A percentile compares a stretch with the other conserved stretches of the same genome.
These are phyloP conservation scores for Parus major DNA, from an alignment of 2,113 vertebrate species.

Conservation along the genomic window DNA sequence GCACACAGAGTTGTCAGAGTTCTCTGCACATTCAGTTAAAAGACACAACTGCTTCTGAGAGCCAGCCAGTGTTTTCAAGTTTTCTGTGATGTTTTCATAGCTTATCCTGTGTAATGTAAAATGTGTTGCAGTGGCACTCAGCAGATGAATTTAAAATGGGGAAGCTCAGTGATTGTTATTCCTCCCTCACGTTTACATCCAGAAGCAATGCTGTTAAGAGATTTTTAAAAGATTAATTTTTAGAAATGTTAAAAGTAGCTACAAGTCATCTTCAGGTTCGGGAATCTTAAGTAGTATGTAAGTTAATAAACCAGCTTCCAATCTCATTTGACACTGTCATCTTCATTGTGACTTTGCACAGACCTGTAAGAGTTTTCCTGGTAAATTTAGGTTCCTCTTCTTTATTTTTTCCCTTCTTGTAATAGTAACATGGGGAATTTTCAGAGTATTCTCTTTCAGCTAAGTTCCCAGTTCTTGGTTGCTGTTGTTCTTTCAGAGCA, in stretches of 20 bases:
- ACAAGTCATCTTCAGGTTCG: not conserved
- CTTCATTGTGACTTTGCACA: not conserved
- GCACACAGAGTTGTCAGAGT: accelerated
- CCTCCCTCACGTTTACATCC: not conserved
- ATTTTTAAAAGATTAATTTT: not conserved
- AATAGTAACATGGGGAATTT: not conserved
- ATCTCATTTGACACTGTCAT: not conserved
- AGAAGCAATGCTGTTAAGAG: not conserved
- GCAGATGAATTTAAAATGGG: not conserved
- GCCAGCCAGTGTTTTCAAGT: not conserved
- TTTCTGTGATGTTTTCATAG: not conserved
- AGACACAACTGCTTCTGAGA: not conserved
- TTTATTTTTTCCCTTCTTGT: not conserved
- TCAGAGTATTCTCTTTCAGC: not conserved
- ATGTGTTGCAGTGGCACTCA: not conserved
- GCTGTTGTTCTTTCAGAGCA: not conserved
- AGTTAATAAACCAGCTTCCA: not conserved
- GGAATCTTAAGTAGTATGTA: not conserved
- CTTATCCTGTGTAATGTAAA: not conserved
- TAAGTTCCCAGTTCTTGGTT: not conserved
- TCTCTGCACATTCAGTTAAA: not conserved
- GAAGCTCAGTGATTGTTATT: not conserved
- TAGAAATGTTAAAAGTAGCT: not conserved
- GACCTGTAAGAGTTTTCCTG: not conserved
- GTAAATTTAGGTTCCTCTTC: not conserved